These are phyloP conservation scores for Atethmia centrago DNA, from an alignment of 2,888 invertebrate genomes.

Conservation along the genomic window DNA sequence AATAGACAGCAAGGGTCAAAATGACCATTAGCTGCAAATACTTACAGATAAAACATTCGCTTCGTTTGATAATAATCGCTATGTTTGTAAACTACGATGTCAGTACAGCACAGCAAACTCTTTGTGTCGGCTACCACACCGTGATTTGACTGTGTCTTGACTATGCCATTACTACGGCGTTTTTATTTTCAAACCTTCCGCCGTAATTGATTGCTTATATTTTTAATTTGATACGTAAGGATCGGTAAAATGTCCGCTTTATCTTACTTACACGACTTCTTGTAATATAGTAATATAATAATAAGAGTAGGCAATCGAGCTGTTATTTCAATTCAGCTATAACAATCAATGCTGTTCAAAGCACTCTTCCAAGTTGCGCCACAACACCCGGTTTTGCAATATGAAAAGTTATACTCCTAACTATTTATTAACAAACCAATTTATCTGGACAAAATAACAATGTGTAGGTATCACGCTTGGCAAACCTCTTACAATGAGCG, in stretches of 20 bases:
- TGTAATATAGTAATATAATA: background rate
- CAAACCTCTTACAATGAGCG: background rate
- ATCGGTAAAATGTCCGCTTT: background rate
- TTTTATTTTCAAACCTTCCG: conserved; percentile 1
- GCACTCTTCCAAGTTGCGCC: background rate
- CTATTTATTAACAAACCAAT: no score
- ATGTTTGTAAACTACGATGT: conserved; percentile 32
- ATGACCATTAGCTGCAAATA: conserved; percentile 6
- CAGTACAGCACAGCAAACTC: conserved; percentile 26
- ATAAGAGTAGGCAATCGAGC: background rate
- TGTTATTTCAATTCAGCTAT: background rate
- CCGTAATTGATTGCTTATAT: background rate
- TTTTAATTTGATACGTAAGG: background rate
- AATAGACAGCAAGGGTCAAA: background rate
- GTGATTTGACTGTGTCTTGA: conserved; percentile 21
- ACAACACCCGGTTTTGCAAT: background rate
- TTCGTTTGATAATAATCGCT: conserved; percentile 36
- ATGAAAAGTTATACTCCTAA: background rate
- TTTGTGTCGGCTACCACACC: conserved; percentile 39
- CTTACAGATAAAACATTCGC: conserved; percentile 2
- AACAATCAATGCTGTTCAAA: background rate
- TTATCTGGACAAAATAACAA: no score
- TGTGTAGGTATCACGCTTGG: background rate
- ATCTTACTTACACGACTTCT: background rate
- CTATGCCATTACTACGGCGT: background rate